Percentiles rank a stretch among this genome's conserved stretches.
phyloP scores from a whole-genome alignment of 2,888 invertebrate genomes.

The Formica aserva region DNA sequence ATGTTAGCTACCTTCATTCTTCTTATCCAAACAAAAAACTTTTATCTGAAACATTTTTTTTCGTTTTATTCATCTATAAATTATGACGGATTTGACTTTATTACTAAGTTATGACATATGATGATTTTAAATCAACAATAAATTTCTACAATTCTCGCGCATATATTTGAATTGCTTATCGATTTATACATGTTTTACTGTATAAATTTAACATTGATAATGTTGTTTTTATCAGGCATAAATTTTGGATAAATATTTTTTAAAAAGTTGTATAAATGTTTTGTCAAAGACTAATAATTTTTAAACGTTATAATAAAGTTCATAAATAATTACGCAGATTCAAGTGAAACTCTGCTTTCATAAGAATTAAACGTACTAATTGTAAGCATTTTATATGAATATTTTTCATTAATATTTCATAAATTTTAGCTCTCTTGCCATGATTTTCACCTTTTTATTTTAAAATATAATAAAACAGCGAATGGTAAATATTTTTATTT shows the following conservation, averaged over 20 bases:
- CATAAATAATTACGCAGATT: conserved; percentile 23
- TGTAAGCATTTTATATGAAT: conserved; percentile 4
- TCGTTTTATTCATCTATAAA: background rate
- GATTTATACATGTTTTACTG: background rate
- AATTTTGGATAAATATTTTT: background rate
- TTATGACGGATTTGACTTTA: conserved; percentile 6
- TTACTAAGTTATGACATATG: background rate
- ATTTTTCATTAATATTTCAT: conserved; percentile 35
- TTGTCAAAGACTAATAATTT: background rate
- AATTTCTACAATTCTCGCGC: background rate
- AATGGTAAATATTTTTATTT: conserved; percentile 34
- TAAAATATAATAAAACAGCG: conserved; percentile 23
- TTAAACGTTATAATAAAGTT: background rate
- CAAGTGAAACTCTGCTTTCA: background rate
- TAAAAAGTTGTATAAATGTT: background rate
- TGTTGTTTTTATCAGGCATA: background rate
- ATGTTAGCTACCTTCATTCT: conserved; percentile 41
- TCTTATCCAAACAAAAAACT: conserved; percentile 43
- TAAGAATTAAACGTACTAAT: background rate
- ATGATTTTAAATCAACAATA: conserved; percentile 2
- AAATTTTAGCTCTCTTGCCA: conserved; percentile 8
- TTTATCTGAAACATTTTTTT: conserved; percentile 39
- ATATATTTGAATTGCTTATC: conserved; percentile 5
- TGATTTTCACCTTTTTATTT: conserved; percentile 24
- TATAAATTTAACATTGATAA: background rate